Evolutionary conservation across 2,797 vertebrate genomes (phyloP), one percentile per base, ranked within the genome.

Genomic region (Sebastes matsubarae): DNA sequence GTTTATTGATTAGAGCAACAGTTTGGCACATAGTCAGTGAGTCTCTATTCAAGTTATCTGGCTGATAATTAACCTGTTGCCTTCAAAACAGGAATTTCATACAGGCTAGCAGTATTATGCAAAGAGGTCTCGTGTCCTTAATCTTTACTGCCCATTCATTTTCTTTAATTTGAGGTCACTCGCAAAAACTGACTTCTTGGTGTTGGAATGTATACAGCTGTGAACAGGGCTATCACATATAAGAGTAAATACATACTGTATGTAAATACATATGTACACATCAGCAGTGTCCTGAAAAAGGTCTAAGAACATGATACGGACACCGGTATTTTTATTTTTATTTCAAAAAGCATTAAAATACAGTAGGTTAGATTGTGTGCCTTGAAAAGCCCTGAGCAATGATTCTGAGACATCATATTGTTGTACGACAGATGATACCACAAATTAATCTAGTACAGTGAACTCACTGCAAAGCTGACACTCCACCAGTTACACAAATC

Each of bases 181-280:
- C 71, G 42, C 13, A 55, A 79, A 75, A 83, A 27, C 11, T 70
- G 24, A 70, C 75, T 16, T 32, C 30, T 11, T 16, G 60, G 42
- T 83, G 75, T 59, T 74, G 70, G 66, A 78, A 83, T 74, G 81
- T 54, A n/a, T 68, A 29, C 32, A 72, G 22, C 73, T 55, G 42
- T 69, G 12, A 22, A 57, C n/a, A 20, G 36, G 18, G 29, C 18
- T 20, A 11, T 32, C 32, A 1, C 30, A 16, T 42, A n/a, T 8
- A 63, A 18, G 20, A 38, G 54, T 27, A 34, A 9, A 72, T 32
- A 7, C 30, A 32, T 29, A 29, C 27, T 29, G 27, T 9, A 32
- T 32, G 30, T 34, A 34, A 34, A 34, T 52, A 13, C 24, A 50
- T 14, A 69, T 25, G 14, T 4, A 13, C 25, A 54, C 24, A 27